Percentiles rank a stretch among this genome's conserved stretches.
Conservation (phyloP, 2,113 vertebrate species). For the Dryoscopus gambensis region DNA sequence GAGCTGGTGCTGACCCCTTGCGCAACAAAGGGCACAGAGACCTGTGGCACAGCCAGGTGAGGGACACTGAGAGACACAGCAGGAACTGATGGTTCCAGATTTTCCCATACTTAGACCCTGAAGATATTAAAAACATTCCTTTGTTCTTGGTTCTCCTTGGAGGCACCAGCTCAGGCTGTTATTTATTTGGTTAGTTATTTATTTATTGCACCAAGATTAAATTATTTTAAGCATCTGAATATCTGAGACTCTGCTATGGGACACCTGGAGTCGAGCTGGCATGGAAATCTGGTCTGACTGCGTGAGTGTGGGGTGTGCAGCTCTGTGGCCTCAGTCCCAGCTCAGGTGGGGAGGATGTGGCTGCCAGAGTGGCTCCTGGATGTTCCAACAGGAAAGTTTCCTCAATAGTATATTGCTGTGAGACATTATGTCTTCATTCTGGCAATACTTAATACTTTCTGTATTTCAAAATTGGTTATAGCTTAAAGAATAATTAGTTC, state of each 20-base stretch:
- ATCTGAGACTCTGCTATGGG: not conserved
- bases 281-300: not conserved
- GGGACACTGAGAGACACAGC: not conserved
- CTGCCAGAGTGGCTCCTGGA: not conserved
- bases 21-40: not conserved
- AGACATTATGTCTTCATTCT: not conserved
- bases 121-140: not conserved
- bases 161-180: not conserved
- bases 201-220: not conserved
- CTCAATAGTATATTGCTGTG: not conserved
- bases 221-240: not conserved
- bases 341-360: not conserved
- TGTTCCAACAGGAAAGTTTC: not conserved
- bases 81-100: not conserved
- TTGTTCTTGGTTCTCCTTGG: not conserved
- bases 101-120: rapidly evolving
- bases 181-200: not conserved
- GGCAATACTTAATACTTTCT: not conserved
- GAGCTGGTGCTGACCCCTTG: not conserved
- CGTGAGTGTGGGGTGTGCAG: not conserved
- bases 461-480: not conserved
- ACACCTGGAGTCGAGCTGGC: rapidly evolving
- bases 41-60: not conserved
- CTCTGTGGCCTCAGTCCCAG: not conserved
- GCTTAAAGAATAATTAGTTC: not conserved